These are phyloP conservation scores for Bos javanicus DNA, from an alignment of 2,113 vertebrate species.

Conservation along the genomic window DNA sequence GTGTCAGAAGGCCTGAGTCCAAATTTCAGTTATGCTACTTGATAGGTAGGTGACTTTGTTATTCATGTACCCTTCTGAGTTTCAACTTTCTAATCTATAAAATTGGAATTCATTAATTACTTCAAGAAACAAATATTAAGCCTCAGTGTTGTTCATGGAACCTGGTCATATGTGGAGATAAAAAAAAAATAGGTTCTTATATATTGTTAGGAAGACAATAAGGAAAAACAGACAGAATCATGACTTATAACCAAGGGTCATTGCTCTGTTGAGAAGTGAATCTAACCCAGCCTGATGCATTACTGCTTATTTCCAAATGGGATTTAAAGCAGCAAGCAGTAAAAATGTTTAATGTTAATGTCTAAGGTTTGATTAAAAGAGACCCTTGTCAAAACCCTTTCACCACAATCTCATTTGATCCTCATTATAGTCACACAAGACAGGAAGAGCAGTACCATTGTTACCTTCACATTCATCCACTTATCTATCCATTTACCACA, in stretches of 20 bases:
- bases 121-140: background rate
- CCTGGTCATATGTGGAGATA: background rate
- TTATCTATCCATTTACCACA: background rate
- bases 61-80: background rate
- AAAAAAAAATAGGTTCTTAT: background rate
- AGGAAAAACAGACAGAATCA: background rate
- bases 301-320: background rate
- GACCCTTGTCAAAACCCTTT: background rate
- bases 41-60: background rate
- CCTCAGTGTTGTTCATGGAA: background rate
- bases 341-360: background rate
- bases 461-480: background rate
- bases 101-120: background rate
- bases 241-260: background rate
- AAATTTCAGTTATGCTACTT: background rate
- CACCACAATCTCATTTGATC: background rate
- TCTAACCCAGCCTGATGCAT: background rate
- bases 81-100: constrained; percentile 19
- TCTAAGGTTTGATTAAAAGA: background rate
- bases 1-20: background rate
- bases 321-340: background rate
- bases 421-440: background rate
- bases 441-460: background rate
- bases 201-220: background rate
- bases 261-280: background rate